These are phyloP conservation scores for Pao palembangensis DNA, from an alignment of 2,113 vertebrate species.

Conservation along the genomic window DNA sequence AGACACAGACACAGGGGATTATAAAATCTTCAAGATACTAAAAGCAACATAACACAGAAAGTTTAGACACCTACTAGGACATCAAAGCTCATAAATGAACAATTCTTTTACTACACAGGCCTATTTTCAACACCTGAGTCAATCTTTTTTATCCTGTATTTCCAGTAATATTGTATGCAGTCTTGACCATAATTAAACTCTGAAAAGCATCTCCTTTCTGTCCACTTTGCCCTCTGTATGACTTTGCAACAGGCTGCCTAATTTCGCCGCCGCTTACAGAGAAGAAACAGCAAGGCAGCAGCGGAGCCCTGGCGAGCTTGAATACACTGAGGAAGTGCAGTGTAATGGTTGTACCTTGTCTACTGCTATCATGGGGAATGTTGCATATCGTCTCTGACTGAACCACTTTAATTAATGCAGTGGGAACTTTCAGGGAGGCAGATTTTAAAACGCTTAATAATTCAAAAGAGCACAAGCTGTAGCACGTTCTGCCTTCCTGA, in stretches of 20 bases:
- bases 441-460: constrained; percentile 64
- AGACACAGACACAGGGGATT: too few species aligned
- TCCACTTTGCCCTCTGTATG: too few species aligned
- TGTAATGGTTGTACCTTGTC: constrained; percentile 47
- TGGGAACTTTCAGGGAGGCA: constrained; percentile 43
- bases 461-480: constrained; percentile 52
- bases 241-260: not conserved
- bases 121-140: too few species aligned
- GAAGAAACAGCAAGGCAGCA: constrained; percentile 10
- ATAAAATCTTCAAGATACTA: too few species aligned
- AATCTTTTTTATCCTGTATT: too few species aligned
- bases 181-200: too few species aligned
- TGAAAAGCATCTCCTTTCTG: too few species aligned
- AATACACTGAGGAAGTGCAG: constrained; percentile 37
- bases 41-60: too few species aligned
- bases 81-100: too few species aligned
- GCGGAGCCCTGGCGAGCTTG: constrained; percentile 18
- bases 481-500: constrained; percentile 41
- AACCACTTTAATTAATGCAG: constrained; percentile 61
- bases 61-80: too few species aligned
- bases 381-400: constrained; percentile 33
- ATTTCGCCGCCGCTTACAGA: constrained; percentile 2
- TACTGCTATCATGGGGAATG: constrained; percentile 42
- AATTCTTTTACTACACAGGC: too few species aligned
- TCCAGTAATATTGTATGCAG: too few species aligned